A percentile compares a stretch with the other conserved stretches of the same genome.
Evolutionary conservation across 2,113 vertebrate genomes (phyloP).

Genomic region (Aphelocoma coerulescens): DNA sequence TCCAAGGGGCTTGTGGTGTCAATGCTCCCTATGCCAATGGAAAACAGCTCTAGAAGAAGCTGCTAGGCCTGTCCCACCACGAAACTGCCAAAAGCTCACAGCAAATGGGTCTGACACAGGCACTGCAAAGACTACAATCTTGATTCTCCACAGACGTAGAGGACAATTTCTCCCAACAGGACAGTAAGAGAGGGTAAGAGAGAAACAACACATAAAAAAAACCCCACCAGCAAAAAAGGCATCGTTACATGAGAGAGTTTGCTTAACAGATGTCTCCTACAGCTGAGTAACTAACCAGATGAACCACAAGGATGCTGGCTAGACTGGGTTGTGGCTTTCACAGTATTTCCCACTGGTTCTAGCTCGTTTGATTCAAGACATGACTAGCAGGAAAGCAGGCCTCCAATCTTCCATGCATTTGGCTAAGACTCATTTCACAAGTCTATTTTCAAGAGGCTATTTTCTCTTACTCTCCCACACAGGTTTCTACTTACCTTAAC

Average conservation of each 20-base stretch:
- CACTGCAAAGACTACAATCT: not conserved
- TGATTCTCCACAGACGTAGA: not conserved
- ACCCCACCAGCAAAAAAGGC: accelerated
- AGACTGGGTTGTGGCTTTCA: not conserved
- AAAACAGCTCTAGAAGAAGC: not conserved
- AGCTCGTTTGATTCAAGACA: not conserved
- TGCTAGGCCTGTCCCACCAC: not conserved
- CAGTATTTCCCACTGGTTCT: not conserved
- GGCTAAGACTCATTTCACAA: not conserved
- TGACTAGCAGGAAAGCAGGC: not conserved
- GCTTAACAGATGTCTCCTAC: not conserved
- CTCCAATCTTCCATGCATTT: not conserved
- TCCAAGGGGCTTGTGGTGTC: not conserved
- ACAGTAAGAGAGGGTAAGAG: not conserved
- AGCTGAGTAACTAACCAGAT: not conserved
- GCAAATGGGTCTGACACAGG: not conserved
- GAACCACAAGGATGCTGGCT: not conserved
- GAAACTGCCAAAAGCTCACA: not conserved
- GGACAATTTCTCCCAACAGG: not conserved
- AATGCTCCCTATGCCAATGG: not conserved
- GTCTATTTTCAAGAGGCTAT: not conserved
- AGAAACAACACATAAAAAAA: not conserved
- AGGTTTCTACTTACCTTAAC: not conserved
- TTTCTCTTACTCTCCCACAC: not conserved
- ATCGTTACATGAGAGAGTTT: not conserved